Base-by-base conservation (phyloP, 2,797 vertebrate genomes). In the Myripristis jacobus region DNA sequence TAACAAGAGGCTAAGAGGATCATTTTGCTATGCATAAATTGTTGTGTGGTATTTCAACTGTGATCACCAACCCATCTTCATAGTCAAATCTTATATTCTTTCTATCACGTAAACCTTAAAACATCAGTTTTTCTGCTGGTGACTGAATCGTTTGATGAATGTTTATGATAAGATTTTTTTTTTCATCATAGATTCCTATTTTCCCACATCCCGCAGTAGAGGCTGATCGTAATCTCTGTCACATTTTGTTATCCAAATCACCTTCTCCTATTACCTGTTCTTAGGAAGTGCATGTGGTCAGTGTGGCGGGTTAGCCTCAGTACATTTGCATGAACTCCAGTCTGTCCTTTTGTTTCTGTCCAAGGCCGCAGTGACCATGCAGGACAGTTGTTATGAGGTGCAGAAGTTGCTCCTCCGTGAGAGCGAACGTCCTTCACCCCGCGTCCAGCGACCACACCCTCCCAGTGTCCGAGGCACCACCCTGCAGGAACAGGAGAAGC, bases 321-420 rank as follows among this genome's bases (percentile, higher is more conserved):
- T 51, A 56, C 55, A 63, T 74, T 73, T 73, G 22, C 19, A 31
- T 55, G 4, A 70, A 19, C 7, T 18, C 15, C 12, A 10, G 24
- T 67, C 29, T 71, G 19, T 10, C 13, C 22, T 27, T 65, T 6
- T 1, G 1, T 64, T 6, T 47, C 19, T 66, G 16, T 38, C 22
- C 66, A 69, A 98, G 96, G 97, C 96, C 2, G 90, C 93, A 1
- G 87, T 98, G 84, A 89, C 93, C 81, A 95, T 98, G 66, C 97
- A 97, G 88, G 95, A 97, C 68, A 97, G 95, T 89, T 96, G 92
- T 87, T 94, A 91, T 10, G 95, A 96, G 75, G 92, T 98, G 77
- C 94, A 96, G 43, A 94, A 80, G 73, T 88, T 97, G 55, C 82
- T 96, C 1, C 92, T 96, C 3, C 93, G 88, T 51, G 95, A 96